Evolutionary conservation across 1,140 invertebrate species (phyloP).

Genomic region (Drosophila novamexicana): DNA sequence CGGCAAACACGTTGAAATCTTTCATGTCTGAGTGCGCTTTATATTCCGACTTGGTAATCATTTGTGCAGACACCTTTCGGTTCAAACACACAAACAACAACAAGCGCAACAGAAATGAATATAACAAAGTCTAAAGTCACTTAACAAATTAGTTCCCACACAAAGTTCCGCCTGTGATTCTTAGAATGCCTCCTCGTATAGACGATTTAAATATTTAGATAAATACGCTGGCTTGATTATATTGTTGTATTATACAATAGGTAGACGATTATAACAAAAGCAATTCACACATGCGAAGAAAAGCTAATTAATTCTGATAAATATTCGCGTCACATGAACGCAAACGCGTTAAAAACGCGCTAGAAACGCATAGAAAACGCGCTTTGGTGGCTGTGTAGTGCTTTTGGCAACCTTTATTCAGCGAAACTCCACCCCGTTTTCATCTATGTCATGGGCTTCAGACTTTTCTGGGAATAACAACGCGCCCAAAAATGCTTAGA

Average conservation of each 20-base stretch:
- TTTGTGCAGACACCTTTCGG: conserved; percentile 61
- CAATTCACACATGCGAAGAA: conserved; percentile 18
- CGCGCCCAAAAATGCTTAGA: conserved; percentile 54
- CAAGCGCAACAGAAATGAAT: conserved; percentile 34
- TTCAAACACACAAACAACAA: conserved; percentile 3
- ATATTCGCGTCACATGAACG: conserved; percentile 49
- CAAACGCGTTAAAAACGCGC: conserved; percentile 14
- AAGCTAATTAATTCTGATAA: conserved; percentile 67
- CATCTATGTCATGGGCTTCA: conserved; percentile 7
- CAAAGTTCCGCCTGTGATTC: conserved; percentile 63
- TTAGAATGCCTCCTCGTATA: conserved; percentile 45
- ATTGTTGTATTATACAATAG: conserved; percentile 38
- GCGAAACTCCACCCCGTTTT: conserved; percentile 24
- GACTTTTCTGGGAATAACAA: conserved; percentile 55
- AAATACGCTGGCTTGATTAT: conserved; percentile 47
- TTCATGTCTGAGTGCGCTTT: conserved; percentile 61
- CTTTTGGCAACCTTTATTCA: conserved; percentile 18
- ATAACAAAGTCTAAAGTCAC: conserved; percentile 12
- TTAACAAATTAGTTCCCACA: conserved; percentile 60
- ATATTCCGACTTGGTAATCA: conserved; percentile 46
- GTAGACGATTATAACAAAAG: conserved; percentile 36
- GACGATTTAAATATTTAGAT: conserved; percentile 71
- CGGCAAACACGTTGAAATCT: conserved; percentile 27
- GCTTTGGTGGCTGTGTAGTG: conserved; percentile 8
- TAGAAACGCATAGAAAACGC: conserved; percentile 11